Percentiles rank a stretch among this genome's conserved stretches.
Conservation (phyloP, 2,888 invertebrate genomes). For the Pristionchus fissidentatus region DNA sequence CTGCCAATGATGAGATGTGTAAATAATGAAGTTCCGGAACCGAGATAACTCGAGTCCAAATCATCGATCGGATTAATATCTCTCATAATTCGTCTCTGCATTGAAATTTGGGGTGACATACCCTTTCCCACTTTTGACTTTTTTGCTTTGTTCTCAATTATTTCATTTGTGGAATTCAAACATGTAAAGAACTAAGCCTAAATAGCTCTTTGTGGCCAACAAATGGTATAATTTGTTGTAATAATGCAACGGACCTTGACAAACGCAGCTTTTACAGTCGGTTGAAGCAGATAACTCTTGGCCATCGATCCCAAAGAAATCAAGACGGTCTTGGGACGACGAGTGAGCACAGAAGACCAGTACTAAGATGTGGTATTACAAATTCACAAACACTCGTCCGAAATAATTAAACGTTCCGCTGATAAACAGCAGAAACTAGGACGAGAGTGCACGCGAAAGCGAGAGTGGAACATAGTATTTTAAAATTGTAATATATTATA, state of each 20-base stretch:
- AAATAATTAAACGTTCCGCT: too few relatives aligned
- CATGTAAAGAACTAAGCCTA: too few relatives aligned
- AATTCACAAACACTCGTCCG: too few relatives aligned
- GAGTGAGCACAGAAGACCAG: not conserved
- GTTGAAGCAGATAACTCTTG: not conserved
- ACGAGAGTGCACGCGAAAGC: not conserved
- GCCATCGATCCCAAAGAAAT: constrained; percentile 13
- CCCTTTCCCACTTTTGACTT: too few relatives aligned
- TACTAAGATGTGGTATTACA: not conserved
- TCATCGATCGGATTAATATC: too few relatives aligned
- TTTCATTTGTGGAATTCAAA: too few relatives aligned
- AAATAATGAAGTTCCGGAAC: not conserved
- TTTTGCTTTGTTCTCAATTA: too few relatives aligned
- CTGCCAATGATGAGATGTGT: not conserved
- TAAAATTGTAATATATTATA: not conserved
- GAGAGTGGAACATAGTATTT: not conserved
- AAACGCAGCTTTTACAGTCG: not conserved
- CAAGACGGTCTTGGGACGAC: not conserved
- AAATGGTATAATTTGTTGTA: not conserved
- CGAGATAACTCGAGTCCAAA: too few relatives aligned
- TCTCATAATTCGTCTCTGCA: too few relatives aligned
- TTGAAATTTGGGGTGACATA: too few relatives aligned
- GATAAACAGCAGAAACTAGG: too few relatives aligned
- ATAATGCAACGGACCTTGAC: not conserved
- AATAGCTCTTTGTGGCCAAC: too few relatives aligned